A percentile compares a stretch with the other conserved stretches of the same genome.
Conservation (phyloP, 1,140 invertebrate genomes). For the Philaenus spumarius region DNA sequence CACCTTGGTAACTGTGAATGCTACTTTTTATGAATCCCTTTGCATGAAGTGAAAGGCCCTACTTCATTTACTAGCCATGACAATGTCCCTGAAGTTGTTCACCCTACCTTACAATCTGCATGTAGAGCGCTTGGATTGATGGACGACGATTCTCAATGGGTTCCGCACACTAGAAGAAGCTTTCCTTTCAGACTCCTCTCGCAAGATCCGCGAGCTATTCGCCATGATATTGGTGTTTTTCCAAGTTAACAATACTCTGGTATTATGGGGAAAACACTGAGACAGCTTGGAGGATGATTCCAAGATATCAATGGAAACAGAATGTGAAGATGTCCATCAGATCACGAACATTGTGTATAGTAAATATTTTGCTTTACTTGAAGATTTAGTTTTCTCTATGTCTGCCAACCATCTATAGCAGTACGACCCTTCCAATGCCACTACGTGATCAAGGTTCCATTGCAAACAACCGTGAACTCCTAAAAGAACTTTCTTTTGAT, state of each 20-base stretch:
- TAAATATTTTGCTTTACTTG: background rate
- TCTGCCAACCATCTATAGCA: background rate
- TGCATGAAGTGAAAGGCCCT: constrained; percentile 39
- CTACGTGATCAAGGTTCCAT: background rate
- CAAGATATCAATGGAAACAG: background rate
- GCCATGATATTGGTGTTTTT: constrained; percentile 10
- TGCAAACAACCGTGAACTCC: background rate
- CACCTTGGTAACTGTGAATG: constrained; percentile 38
- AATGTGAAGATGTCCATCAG: background rate
- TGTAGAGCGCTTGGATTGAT: constrained; percentile 31
- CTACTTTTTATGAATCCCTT: constrained; percentile 39
- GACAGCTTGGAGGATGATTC: background rate
- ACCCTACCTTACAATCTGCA: constrained; percentile 34
- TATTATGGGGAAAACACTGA: constrained; percentile 6
- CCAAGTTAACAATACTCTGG: background rate
- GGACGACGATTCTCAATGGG: constrained; percentile 36
- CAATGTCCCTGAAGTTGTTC: constrained; percentile 33
- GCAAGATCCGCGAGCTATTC: background rate
- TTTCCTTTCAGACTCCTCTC: no score
- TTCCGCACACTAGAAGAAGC: constrained; percentile 13
- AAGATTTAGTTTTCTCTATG: background rate
- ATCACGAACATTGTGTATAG: background rate
- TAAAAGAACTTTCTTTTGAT: background rate
- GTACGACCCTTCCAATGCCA: background rate
- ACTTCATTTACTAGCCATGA: constrained; percentile 36